Evolutionary conservation across 2,888 invertebrate species (phyloP), one percentile per base, ranked within the genome.

Genomic region (Druceiella hillmani): DNA sequence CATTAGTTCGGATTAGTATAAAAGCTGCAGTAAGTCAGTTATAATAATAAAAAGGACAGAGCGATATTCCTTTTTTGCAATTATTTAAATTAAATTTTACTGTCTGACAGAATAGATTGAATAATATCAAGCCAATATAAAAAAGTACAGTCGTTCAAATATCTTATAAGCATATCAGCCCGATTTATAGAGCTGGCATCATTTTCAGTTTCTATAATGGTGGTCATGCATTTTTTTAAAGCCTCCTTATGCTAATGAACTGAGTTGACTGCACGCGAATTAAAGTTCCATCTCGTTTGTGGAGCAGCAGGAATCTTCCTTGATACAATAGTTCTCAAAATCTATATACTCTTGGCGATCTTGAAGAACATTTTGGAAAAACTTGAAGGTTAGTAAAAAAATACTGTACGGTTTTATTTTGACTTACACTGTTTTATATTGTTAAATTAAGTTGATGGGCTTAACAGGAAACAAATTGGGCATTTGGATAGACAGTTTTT

Each of bases 211-310:
- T 47, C 44, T 25, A 48, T 30, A 20, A 51, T 48, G 41, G 25
- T 38, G 27, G 46, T 45, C 36, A 51, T 34, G 33, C 50, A 51
- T 25, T 45, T 44, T 29, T 44, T 41, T 22, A 51, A 29, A 33
- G 33, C n/a, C 6, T 48, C 41, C 25, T 36, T 39, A 27, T 49
- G 26, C 29, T 34, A 37, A 40, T 36, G 43, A 5, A 52, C 43
- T 6, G 45, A 45, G 32, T 48, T 43, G 7, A 52, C 48, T 13
- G 39, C 41, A 12, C 46, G 29, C 16, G 41, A 44, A 33, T 53
- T 47, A 24, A 49, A 52, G 36, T 51, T 48, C 47, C 45, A 51
- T 36, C 40, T 34, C n/a, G 45, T 45, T 17, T 40, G 32, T 11
- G 32, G 35, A 22, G 38, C 24, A 6, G 38, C 20, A 10, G 48